These are phyloP conservation scores for Gibbula magus DNA, from an alignment of 2,888 invertebrate genomes.

Conservation along the genomic window DNA sequence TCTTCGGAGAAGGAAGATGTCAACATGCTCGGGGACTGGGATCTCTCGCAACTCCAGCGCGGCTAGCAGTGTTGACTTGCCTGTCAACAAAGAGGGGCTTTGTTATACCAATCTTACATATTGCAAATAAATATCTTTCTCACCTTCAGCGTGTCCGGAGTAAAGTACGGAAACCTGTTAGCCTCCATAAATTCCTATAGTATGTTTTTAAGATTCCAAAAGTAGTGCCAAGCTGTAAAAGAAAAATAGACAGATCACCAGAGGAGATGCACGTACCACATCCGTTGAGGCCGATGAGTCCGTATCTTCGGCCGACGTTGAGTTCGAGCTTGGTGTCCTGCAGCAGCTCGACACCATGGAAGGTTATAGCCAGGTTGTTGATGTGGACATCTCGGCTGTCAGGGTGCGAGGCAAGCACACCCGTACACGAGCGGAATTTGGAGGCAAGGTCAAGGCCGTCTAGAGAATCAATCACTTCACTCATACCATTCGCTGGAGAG, in stretches of 20 bases:
- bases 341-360: slow-evolving; percentile 96
- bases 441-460: slow-evolving; percentile 90
- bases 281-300: slow-evolving; percentile 97
- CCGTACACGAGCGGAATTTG: slow-evolving; percentile 83
- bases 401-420: slow-evolving; percentile 94
- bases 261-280: slow-evolving; percentile 83
- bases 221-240: neutral
- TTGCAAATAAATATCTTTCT: neutral
- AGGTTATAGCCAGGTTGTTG: slow-evolving; percentile 96
- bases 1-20: slow-evolving; percentile 96
- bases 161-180: neutral
- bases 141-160: neutral
- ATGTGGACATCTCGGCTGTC: slow-evolving; percentile 97
- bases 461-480: slow-evolving; percentile 86
- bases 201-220: neutral
- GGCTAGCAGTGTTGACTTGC: slow-evolving; percentile 94
- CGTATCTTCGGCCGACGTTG: slow-evolving; percentile 97
- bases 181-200: neutral
- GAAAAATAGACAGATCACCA: neutral
- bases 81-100: slow-evolving; percentile 74
- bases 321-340: slow-evolving; percentile 96
- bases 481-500: slow-evolving; percentile 36
- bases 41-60: slow-evolving; percentile 94
- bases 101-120: neutral
- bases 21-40: slow-evolving; percentile 96